These are phyloP conservation scores for Thalassarche chlororhynchos DNA, from an alignment of 2,113 vertebrate genomes.

Conservation along the genomic window DNA sequence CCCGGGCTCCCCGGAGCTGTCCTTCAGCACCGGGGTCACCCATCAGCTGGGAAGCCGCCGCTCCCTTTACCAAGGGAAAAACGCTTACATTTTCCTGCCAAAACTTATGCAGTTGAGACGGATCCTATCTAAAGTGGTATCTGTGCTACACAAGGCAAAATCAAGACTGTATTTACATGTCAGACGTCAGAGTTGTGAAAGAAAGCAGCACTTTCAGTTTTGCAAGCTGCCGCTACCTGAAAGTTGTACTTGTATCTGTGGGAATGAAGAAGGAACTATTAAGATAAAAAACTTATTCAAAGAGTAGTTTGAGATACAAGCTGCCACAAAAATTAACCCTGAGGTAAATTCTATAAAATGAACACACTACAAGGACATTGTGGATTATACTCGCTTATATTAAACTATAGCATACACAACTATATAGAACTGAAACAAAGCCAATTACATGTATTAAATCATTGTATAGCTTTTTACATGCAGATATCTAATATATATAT, in stretches of 20 bases:
- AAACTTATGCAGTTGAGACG: not conserved
- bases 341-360: not conserved
- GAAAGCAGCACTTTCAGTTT: not conserved
- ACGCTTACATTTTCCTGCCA: not conserved
- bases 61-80: not conserved
- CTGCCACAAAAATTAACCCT: not conserved
- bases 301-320: not conserved
- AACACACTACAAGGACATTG: not conserved
- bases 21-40: not conserved
- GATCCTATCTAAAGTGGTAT: not conserved
- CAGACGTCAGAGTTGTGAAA: not conserved
- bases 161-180: not conserved
- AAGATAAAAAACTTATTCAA: not conserved
- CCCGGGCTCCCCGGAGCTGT: not conserved
- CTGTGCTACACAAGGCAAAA: not conserved
- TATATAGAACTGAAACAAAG: not conserved
- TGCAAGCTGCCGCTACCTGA: not conserved
- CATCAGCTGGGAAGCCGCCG: too few relatives aligned
- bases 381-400: not conserved
- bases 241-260: not conserved
- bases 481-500: not conserved
- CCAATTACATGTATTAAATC: not conserved
- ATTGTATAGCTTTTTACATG: not conserved
- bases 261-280: not conserved
- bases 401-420: not conserved